Percentiles rank a stretch among this genome's conserved stretches.
Conservation (phyloP, 1,140 invertebrate species). For the Cydia pomonella region DNA sequence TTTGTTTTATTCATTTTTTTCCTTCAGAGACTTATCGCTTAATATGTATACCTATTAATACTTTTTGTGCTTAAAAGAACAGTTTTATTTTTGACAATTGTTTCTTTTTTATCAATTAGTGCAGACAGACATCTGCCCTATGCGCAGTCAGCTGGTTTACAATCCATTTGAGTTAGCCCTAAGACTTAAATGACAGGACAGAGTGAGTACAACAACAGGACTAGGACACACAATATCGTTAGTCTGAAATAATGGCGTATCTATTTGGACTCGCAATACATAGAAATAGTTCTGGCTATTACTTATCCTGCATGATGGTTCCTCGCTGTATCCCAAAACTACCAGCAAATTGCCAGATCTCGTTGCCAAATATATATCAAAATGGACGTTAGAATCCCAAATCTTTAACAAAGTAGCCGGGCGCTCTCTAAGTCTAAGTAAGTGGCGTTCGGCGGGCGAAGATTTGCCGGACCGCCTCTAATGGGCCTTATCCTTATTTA, state of each 20-base stretch:
- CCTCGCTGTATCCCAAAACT: conserved; percentile 12
- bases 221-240: no score
- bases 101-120: no score
- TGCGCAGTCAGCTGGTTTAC: no score
- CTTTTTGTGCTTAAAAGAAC: no score
- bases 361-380: conserved; percentile 58
- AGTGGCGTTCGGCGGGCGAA: conserved; percentile 75
- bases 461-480: conserved; percentile 78
- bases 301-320: background rate
- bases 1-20: background rate
- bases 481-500: conserved; percentile 80
- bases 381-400: conserved; percentile 76
- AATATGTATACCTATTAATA: background rate
- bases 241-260: no score
- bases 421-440: conserved; percentile 80
- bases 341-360: conserved; percentile 12
- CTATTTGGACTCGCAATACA: background rate
- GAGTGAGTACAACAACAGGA: no score
- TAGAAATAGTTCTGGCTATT: background rate
- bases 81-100: no score
- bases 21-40: background rate
- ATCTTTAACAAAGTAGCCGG: conserved; percentile 77
- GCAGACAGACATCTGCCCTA: no score
- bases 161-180: no score
- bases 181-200: no score